Base-by-base conservation (phyloP, 1,140 invertebrate species). In the Microplitis demolitor region DNA sequence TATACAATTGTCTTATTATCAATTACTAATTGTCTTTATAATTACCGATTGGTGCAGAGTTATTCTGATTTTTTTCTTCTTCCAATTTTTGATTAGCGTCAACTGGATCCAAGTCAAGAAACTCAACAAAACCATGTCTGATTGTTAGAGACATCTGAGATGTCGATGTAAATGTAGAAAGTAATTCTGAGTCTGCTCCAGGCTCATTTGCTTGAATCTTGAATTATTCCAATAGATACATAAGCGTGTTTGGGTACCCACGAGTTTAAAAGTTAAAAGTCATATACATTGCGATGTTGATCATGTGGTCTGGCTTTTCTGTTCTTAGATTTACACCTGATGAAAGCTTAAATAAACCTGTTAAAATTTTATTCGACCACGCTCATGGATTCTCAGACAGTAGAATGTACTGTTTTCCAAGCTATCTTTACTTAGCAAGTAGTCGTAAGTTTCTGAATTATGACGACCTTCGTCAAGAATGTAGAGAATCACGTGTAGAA, bases 41-140 rank as follows among this genome's bases (percentile, higher is more conserved):
- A 85, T 84, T 78, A 74, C 80, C 74, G 74, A 70, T 69, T 72
- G 79, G 75, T 6, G 35, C 35, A 37, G 35, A 37, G 35, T 37
- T 37, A 37, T 37, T 6, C 71, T 80, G 75, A 66, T 83, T 79
- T 3, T 77, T 77, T 76, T 78, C 82, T 34, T 74, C 83, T 4
- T 81, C 78, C 9, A 37, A 37, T 37, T 85, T 84, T 1, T 77
- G 61, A 35, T 3, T 37, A 37, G 3, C 85, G 16, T 82, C 89
- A 37, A 37, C 35, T 31, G 37, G 14, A 66, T 95, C 93, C 67
- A 88, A 87, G 78, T 97, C 96, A 50, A 97, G 82, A 81, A 94
- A 95, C 79, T 97, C 94, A 34, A 97, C 95, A 87, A 97, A 97
- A 0, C 93, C 94, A 80, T 95, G 93, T 39, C 94, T 89, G 66